phyloP scores from a whole-genome alignment of 2,113 vertebrate species.

The Gavialis gangeticus region DNA sequence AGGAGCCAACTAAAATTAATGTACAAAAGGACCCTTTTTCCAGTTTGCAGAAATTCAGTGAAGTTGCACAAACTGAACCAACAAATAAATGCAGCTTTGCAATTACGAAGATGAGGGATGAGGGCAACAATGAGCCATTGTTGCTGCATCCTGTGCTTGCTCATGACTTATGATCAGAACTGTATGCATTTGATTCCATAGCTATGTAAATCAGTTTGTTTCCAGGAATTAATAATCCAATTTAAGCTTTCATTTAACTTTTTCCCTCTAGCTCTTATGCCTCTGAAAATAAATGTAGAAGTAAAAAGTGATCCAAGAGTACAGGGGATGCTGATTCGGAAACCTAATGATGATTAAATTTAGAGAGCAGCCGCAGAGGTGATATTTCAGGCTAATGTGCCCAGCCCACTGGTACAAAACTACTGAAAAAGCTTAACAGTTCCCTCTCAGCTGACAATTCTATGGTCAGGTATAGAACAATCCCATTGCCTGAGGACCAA shows the following conservation, averaged over 20 bases:
- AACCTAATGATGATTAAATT: background rate
- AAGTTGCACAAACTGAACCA: background rate
- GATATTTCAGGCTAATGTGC: background rate
- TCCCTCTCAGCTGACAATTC: background rate
- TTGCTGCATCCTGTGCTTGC: background rate
- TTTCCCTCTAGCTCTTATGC: background rate
- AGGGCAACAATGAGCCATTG: slow-evolving; percentile 5
- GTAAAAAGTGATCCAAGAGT: background rate
- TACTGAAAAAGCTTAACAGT: background rate
- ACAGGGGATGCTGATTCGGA: background rate
- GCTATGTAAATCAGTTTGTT: background rate
- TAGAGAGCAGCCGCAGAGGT: background rate
- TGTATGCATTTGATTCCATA: background rate
- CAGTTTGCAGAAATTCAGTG: background rate
- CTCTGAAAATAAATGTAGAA: background rate
- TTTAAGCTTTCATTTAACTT: background rate
- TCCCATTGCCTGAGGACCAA: background rate
- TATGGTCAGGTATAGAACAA: background rate
- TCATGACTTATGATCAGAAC: background rate
- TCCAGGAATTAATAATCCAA: background rate
- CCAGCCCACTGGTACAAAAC: background rate
- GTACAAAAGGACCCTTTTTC: background rate
- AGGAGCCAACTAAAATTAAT: too few species aligned
- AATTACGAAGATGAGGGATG: background rate
- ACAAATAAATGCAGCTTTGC: background rate